Evolutionary conservation across 2,113 vertebrate species (phyloP).

Genomic region (Todiramphus chloris): DNA sequence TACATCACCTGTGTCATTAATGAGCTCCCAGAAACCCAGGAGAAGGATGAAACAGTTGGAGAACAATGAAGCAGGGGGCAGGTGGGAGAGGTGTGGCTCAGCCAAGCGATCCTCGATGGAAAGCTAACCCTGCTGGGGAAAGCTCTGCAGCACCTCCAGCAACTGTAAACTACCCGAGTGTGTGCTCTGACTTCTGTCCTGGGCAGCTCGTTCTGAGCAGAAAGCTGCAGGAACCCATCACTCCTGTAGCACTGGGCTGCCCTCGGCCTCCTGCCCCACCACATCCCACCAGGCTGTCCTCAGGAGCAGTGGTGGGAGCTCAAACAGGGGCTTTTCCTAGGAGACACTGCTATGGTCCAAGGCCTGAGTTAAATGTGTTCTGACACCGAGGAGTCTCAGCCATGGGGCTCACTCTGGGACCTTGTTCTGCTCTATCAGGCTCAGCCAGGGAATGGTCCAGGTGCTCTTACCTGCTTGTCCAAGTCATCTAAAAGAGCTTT

Average conservation of each 20-base stretch:
- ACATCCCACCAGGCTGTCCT: neutral
- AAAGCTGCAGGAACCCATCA: neutral
- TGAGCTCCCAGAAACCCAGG: neutral
- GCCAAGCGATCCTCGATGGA: neutral
- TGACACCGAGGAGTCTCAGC: neutral
- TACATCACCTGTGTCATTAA: neutral
- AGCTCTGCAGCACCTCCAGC: neutral
- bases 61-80: fast-evolving
- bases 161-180: fast-evolving
- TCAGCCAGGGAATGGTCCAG: neutral
- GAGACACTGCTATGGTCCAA: neutral
- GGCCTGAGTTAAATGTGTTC: neutral
- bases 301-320: neutral
- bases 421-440: neutral
- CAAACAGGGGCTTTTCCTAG: neutral
- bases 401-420: neutral
- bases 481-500: conserved; percentile 60
- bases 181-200: neutral
- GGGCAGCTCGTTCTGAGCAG: neutral
- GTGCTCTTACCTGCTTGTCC: conserved; percentile 64
- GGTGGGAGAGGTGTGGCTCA: neutral
- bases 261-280: neutral
- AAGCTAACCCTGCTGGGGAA: neutral
- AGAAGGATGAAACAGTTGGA: neutral
- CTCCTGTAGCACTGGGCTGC: neutral